Evolutionary conservation across 1,140 invertebrate genomes (phyloP).

Genomic region (Uloborus diversus): DNA sequence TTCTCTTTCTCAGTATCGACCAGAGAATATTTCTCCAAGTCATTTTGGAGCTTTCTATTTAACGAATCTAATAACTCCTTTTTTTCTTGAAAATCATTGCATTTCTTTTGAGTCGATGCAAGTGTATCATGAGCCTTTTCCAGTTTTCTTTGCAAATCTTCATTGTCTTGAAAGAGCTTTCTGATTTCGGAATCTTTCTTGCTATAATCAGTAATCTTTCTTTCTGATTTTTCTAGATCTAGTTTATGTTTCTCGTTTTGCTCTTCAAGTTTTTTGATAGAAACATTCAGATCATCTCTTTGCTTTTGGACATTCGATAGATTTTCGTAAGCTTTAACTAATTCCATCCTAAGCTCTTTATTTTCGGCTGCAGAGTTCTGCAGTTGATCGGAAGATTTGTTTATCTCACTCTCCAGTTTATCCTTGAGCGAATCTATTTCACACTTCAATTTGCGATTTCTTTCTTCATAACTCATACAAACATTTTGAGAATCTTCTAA

Average conservation of each 20-base stretch:
- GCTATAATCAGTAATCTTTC: conserved; percentile 8
- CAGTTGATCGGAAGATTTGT: conserved; percentile 66
- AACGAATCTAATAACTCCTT: conserved; percentile 7
- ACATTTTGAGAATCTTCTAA: conserved; percentile 58
- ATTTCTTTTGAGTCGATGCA: conserved; percentile 16
- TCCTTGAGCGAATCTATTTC: conserved; percentile 32
- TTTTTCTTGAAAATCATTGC: conserved; percentile 26
- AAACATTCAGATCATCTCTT: conserved; percentile 57
- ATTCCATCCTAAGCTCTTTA: conserved; percentile 61
- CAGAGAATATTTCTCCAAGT: conserved; percentile 12
- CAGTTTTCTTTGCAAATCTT: conserved; percentile 11
- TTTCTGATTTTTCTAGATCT: conserved; percentile 35
- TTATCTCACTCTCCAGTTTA: conserved; percentile 34
- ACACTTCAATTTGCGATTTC: conserved; percentile 28
- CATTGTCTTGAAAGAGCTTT: conserved; percentile 14
- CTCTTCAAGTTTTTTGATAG: conserved; percentile 38
- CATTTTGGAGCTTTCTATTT: conserved; percentile 26
- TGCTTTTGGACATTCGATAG: conserved; percentile 59
- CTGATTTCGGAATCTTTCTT: conserved; percentile 33
- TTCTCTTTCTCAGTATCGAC: conserved; percentile 20
- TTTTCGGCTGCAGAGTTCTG: conserved; percentile 67
- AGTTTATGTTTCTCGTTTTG: conserved; percentile 44
- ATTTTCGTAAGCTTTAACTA: conserved; percentile 61
- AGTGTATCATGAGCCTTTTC: conserved; percentile 10
- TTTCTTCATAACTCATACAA: conserved; percentile 44